phyloP scores from a whole-genome alignment of 2,888 invertebrate species.

The Mimachlamys varia region DNA sequence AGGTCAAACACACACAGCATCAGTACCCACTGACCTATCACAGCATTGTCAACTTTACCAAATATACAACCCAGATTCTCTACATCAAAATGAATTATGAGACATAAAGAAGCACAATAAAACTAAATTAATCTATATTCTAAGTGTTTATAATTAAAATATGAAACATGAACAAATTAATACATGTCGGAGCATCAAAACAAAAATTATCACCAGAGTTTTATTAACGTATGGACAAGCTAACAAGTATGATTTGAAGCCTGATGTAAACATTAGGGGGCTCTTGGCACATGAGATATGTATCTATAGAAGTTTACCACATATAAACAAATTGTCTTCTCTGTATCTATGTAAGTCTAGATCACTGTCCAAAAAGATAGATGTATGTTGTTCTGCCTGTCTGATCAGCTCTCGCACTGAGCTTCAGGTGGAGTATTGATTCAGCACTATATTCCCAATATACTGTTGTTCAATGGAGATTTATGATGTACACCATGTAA shows the following conservation, averaged over 20 bases:
- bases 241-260: not conserved
- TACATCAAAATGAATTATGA: not conserved
- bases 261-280: not conserved
- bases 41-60: not conserved
- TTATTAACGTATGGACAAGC: not conserved
- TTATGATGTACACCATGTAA: not conserved
- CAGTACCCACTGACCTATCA: not conserved
- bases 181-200: not conserved
- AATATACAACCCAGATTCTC: not conserved
- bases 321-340: slow-evolving; percentile 32
- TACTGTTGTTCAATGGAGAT: not conserved
- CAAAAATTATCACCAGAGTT: not conserved
- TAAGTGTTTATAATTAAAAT: no score
- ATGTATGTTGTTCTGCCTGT: not conserved
- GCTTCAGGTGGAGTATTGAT: not conserved
- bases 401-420: not conserved
- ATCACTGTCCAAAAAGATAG: slow-evolving; percentile 18
- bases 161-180: no score
- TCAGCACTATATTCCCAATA: not conserved
- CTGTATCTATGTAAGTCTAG: not conserved
- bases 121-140: no score
- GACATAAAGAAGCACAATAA: no score
- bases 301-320: slow-evolving; percentile 20
- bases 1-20: not conserved
- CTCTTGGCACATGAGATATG: slow-evolving; percentile 1